Conservation (phyloP, 2,888 invertebrate genomes). For the Eupithecia exiguata region DNA sequence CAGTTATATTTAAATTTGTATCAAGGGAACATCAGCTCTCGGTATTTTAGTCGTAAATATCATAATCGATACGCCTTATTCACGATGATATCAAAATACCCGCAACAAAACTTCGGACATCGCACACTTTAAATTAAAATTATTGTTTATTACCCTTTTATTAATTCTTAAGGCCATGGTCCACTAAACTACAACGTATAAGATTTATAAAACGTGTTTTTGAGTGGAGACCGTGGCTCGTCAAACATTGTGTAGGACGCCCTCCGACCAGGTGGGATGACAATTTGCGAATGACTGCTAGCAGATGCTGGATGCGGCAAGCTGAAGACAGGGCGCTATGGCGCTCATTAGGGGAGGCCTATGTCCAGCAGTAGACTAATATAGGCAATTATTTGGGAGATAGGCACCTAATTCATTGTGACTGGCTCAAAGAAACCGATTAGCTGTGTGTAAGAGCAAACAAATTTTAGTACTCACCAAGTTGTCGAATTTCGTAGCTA, state of each 20-base stretch:
- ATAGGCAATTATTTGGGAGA: no score
- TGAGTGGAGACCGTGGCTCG: no score
- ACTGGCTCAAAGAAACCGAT: background rate
- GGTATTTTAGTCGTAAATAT: conserved; percentile 27
- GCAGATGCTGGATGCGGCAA: no score
- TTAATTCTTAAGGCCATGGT: conserved; percentile 15
- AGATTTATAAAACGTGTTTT: no score
- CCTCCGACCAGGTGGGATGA: no score
- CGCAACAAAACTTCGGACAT: conserved; percentile 17
- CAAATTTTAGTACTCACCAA: background rate
- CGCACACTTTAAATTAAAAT: conserved; percentile 30
- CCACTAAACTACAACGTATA: conserved; percentile 4
- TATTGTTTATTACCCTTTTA: conserved; percentile 28
- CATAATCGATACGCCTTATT: conserved; percentile 18
- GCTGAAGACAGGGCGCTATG: no score
- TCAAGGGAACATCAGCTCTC: conserved; percentile 18
- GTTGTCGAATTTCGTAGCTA: background rate
- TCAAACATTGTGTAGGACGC: no score
- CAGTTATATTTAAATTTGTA: background rate
- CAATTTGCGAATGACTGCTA: no score
- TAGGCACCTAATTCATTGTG: background rate
- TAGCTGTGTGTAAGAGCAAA: background rate
- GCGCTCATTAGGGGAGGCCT: no score
- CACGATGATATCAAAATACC: conserved; percentile 14
- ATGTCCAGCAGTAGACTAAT: no score